These are phyloP conservation scores for Sminthurinus aureus DNA, from an alignment of 2,888 invertebrate species.

Conservation along the genomic window DNA sequence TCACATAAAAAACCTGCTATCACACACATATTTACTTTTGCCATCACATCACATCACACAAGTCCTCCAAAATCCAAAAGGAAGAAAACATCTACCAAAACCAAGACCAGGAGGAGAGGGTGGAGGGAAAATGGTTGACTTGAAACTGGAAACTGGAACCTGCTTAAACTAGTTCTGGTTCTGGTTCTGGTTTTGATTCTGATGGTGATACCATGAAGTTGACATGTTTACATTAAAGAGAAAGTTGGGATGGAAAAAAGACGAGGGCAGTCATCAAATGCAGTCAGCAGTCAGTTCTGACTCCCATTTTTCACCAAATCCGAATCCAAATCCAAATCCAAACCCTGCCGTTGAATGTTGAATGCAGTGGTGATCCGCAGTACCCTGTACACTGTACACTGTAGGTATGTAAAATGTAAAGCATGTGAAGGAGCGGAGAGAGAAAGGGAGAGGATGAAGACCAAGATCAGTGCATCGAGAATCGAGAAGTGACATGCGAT, in stretches of 20 bases:
- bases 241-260: neutral
- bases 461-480: no score
- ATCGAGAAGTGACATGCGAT: neutral
- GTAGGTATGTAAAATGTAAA: neutral
- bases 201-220: no score
- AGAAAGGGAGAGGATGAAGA: neutral
- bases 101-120: no score
- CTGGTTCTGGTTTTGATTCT: neutral
- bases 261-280: neutral
- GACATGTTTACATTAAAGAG: no score
- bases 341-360: neutral
- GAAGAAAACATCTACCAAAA: no score
- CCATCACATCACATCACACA: neutral
- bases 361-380: neutral
- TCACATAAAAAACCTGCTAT: conserved; percentile 17
- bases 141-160: no score
- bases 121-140: no score
- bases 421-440: neutral
- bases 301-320: neutral
- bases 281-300: neutral
- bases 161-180: no score
- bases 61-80: neutral
- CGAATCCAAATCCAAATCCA: no score
- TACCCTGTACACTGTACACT: neutral
- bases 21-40: conserved; percentile 16